A percentile compares a stretch with the other conserved stretches of the same genome.
phyloP scores from a whole-genome alignment of 2,888 invertebrate genomes.

The Agrochola lychnidis region DNA sequence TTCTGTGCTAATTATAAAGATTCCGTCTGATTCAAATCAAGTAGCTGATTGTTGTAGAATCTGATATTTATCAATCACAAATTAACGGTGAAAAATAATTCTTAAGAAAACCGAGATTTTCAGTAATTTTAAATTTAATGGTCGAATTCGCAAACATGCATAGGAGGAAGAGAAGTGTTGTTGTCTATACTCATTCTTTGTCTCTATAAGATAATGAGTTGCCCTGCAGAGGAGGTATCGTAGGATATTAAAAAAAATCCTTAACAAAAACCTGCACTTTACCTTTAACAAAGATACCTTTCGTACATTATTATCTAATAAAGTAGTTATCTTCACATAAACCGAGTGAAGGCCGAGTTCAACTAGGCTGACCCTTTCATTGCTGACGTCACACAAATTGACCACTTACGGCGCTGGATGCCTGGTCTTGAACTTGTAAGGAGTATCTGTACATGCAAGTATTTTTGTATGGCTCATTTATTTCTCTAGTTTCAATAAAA shows the following conservation, averaged over 20 bases:
- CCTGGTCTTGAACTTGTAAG: slow-evolving; percentile 14
- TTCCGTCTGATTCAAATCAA: not conserved
- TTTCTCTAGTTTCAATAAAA: not conserved
- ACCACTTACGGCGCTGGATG: slow-evolving; percentile 6
- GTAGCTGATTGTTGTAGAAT: not conserved
- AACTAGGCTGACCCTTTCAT: slow-evolving; percentile 27
- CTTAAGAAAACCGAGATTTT: too few species aligned
- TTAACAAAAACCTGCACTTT: not conserved
- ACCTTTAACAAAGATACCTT: not conserved
- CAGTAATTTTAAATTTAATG: not conserved
- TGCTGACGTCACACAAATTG: slow-evolving; percentile 36
- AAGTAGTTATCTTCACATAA: not conserved
- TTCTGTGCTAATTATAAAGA: slow-evolving; percentile 13
- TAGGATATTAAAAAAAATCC: not conserved
- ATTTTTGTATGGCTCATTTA: not conserved
- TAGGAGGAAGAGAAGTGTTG: not conserved
- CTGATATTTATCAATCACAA: not conserved
- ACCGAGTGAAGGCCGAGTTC: slow-evolving; percentile 22
- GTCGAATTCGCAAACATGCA: not conserved
- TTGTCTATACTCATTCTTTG: not conserved
- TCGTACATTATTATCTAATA: slow-evolving; percentile 5
- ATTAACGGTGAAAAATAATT: not conserved
- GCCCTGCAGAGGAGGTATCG: not conserved
- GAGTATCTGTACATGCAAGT: not conserved
- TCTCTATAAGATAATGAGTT: not conserved